Evolutionary conservation across 2,797 vertebrate genomes (phyloP).

Genomic region (Pangasius mekongensis): DNA sequence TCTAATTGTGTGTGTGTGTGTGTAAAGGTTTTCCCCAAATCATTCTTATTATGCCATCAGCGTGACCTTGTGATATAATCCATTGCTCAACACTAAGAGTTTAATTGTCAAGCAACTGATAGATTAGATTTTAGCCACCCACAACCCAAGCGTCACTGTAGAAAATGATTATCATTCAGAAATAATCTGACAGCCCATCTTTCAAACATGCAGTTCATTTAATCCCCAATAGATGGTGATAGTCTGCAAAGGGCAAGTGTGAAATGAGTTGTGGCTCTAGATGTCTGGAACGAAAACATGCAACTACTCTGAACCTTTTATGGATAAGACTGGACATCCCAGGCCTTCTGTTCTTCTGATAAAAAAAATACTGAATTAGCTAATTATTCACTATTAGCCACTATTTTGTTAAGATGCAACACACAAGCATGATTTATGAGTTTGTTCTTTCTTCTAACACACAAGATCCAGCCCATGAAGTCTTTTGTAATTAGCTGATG

Average conservation of each 20-base stretch:
- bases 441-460: background rate
- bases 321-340: background rate
- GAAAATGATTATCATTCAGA: background rate
- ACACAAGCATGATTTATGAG: background rate
- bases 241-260: background rate
- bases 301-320: background rate
- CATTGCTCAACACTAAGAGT: background rate
- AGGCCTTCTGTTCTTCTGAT: background rate
- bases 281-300: background rate
- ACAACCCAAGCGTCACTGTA: background rate
- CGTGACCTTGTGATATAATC: background rate
- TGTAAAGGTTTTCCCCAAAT: background rate
- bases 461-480: background rate
- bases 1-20: too few relatives aligned
- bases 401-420: background rate
- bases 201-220: background rate
- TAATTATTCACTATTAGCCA: background rate
- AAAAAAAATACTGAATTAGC: background rate
- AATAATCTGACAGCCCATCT: background rate
- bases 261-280: background rate
- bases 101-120: background rate
- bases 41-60: background rate
- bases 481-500: background rate
- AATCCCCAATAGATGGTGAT: background rate
- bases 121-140: background rate